Evolutionary conservation across 2,113 vertebrate genomes (phyloP).

Genomic region (Salvelinus namaycush): DNA sequence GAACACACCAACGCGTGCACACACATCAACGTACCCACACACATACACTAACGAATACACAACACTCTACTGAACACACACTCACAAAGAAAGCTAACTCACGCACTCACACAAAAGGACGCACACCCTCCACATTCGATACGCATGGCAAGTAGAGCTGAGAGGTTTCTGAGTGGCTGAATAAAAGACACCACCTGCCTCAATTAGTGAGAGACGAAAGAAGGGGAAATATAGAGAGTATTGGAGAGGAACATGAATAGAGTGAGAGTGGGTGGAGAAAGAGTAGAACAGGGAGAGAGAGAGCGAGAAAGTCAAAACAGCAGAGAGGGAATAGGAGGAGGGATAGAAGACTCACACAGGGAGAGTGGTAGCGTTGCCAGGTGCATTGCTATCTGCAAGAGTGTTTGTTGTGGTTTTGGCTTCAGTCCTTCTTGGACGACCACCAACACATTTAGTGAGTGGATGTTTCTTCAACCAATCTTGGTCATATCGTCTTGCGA

Average conservation of each 20-base stretch:
- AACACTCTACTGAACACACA: neutral
- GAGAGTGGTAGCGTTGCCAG: neutral
- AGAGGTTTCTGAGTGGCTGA: constrained; percentile 50
- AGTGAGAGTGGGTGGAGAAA: constrained; percentile 20
- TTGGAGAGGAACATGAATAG: neutral
- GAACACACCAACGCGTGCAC: neutral
- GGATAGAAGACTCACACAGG: no score
- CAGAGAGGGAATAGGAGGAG: no score
- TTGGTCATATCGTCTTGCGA: neutral
- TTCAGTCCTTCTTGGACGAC: neutral
- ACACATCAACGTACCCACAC: neutral
- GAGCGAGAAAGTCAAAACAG: neutral
- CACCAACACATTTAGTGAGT: neutral
- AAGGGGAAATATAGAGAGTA: constrained; percentile 8
- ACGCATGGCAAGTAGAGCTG: constrained; percentile 45
- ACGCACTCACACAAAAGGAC: neutral
- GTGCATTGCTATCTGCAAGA: neutral
- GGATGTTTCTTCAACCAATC: neutral
- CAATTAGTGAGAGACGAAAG: constrained; percentile 55
- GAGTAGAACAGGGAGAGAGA: constrained; percentile 22
- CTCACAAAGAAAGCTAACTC: neutral
- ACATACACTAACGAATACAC: neutral
- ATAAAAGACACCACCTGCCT: constrained; percentile 66
- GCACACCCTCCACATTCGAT: constrained; percentile 26
- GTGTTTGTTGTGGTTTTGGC: neutral